These are phyloP conservation scores for Muscicapa comitata DNA, from an alignment of 2,797 vertebrate species.

Conservation along the genomic window DNA sequence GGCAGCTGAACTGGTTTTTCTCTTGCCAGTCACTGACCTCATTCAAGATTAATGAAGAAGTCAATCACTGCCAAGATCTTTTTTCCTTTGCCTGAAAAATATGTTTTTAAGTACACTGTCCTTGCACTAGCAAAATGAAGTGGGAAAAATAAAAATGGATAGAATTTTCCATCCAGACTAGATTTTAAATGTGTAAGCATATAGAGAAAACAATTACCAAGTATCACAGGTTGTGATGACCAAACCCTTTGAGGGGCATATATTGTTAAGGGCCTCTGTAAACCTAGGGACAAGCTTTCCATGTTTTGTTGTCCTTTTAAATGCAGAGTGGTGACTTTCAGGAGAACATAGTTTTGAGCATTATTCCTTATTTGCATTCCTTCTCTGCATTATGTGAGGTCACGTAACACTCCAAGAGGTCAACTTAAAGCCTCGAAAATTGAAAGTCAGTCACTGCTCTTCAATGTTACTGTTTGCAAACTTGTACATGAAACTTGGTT, in stretches of 20 bases:
- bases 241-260: background rate
- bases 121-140: background rate
- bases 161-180: background rate
- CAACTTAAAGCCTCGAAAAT: background rate
- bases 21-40: background rate
- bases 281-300: background rate
- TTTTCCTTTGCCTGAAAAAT: background rate
- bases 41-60: background rate
- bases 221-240: background rate
- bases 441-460: background rate
- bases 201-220: background rate
- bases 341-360: background rate
- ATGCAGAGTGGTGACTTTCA: background rate
- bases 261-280: background rate
- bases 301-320: background rate
- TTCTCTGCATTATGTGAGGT: background rate
- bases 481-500: background rate
- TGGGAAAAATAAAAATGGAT: background rate
- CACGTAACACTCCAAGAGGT: background rate
- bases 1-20: background rate
- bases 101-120: background rate
- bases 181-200: background rate
- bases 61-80: background rate
- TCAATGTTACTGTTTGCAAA: background rate
- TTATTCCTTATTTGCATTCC: background rate